Evolutionary conservation across 37 sponge, comb jelly and placozoan species (phyloP), one percentile per base, ranked within the genome.

Genomic region (Ianthella basta): DNA sequence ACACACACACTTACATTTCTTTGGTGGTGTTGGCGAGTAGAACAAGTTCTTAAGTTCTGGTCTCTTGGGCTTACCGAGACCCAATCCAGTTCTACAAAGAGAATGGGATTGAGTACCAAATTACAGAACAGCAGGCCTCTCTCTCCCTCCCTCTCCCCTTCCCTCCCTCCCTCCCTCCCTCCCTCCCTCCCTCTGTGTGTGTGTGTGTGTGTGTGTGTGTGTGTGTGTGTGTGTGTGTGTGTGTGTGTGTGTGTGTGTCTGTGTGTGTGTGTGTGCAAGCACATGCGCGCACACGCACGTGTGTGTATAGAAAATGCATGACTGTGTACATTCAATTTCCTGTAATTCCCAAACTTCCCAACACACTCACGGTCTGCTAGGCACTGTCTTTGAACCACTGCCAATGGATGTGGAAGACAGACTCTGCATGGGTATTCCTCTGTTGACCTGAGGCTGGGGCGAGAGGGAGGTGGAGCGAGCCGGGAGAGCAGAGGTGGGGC

Each of bases 141-240:
- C n/a, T n/a, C n/a, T n/a, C n/a, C 23, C 66, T 29, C 66, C 14
- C 66, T 29, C 66, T 8, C 66, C 23, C 66, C 23, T 16, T 29
- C 66, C 23, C 66, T 33, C 82, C 59, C 41, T 60, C 53, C 16
- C 24, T 15, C 66, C 23, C 66, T 29, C 66, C 23, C 66, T 29
- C 66, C 23, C 66, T 29, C 66, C 23, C 66, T 29, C 66, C 23
- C 23, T 29, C 33, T 29, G 70, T 30, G 34, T 69, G 70, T 69
- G 70, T 69, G 70, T 69, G 70, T 30, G 70, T 69, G 70, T 69
- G 70, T 30, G 34, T 69, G 34, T 69, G 70, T 69, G 70, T 69
- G 70, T 69, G 70, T 30, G 70, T 29, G 70, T 69, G 70, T 69
- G 70, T 69, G 70, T 69, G 34, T 30, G 27, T 69, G 70, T 69